Percentiles rank a stretch among this genome's conserved stretches.
Evolutionary conservation across 2,797 vertebrate species (phyloP).

Genomic region (Amphiprion clarkii): DNA sequence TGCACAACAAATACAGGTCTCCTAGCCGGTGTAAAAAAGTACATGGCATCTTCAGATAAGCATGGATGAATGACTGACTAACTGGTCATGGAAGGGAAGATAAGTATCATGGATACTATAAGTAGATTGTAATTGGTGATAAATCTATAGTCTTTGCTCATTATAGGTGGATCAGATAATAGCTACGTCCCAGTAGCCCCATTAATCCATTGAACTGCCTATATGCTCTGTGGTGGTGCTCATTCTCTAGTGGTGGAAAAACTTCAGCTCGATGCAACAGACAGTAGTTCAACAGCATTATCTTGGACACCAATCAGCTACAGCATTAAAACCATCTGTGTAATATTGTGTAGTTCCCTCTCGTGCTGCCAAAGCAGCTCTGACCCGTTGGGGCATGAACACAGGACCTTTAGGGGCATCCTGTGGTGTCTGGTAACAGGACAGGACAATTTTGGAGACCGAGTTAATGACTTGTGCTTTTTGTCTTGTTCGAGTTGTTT

Average conservation of each 20-base stretch:
- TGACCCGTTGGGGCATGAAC: no score
- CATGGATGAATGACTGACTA: background rate
- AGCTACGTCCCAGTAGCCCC: background rate
- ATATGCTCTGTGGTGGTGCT: background rate
- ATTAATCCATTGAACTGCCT: background rate
- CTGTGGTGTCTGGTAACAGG: no score
- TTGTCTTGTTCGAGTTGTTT: no score
- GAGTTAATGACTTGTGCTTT: no score
- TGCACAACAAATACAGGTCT: background rate
- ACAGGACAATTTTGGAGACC: no score
- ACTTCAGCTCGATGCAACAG: background rate
- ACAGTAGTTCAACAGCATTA: background rate
- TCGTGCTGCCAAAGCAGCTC: no score
- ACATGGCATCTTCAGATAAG: background rate
- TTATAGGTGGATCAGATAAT: background rate
- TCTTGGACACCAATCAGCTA: background rate
- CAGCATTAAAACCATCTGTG: no score
- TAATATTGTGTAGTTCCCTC: no score
- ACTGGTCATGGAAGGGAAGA: background rate
- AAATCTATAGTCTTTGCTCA: background rate
- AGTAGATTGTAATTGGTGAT: background rate
- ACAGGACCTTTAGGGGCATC: no score
- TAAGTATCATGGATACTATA: background rate
- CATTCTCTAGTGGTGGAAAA: no score
- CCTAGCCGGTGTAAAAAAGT: background rate